Conservation (phyloP, 1,140 invertebrate genomes). For the Drosophila athabasca region DNA sequence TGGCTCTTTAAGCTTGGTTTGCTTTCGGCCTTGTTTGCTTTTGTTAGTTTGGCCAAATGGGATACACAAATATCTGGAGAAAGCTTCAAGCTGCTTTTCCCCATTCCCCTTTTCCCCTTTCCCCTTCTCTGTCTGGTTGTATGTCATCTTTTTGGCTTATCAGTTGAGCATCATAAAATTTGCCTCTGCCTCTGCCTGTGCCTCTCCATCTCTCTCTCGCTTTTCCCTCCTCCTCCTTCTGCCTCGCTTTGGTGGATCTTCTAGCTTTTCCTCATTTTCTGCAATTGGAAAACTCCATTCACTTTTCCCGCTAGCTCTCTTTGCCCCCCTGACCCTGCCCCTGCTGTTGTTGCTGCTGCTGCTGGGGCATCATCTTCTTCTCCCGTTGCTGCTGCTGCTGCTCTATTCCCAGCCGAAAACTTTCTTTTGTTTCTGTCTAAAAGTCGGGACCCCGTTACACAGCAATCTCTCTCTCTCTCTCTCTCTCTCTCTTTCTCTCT, state of each 20-base stretch:
- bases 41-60: constrained; percentile 11
- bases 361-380: too few species aligned
- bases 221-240: not conserved
- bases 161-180: constrained; percentile 73
- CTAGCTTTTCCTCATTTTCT: constrained; percentile 25
- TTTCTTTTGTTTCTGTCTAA: constrained; percentile 60
- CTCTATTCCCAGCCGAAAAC: constrained; percentile 20
- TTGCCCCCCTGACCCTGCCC: not conserved
- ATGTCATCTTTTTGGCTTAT: constrained; percentile 79
- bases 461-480: not conserved
- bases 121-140: constrained; percentile 23
- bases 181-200: constrained; percentile 7
- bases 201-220: constrained; percentile 1
- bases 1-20: constrained; percentile 20
- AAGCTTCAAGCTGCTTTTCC: constrained; percentile 15
- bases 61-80: constrained; percentile 41
- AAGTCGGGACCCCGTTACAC: constrained; percentile 53
- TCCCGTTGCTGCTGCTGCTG: not conserved
- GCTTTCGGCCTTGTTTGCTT: constrained; percentile 23
- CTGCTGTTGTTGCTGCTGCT: not conserved
- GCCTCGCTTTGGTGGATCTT: constrained; percentile 34
- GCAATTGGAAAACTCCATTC: constrained; percentile 50
- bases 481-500: not conserved
- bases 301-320: constrained; percentile 36
- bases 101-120: not conserved